These are phyloP conservation scores for Lynx canadensis DNA, from an alignment of 2,113 vertebrate species.

Conservation along the genomic window DNA sequence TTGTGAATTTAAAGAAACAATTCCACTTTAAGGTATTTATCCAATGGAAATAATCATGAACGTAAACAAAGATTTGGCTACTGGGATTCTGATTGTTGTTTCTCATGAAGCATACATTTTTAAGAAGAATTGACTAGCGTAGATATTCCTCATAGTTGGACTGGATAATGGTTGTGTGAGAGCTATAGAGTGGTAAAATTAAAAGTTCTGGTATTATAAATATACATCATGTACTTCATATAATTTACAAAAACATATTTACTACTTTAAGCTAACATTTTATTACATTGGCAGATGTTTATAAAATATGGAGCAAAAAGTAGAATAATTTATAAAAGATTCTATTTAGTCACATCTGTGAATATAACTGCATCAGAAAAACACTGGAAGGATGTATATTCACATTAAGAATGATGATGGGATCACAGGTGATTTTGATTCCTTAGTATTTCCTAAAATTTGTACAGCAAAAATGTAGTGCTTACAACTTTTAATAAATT, in stretches of 20 bases:
- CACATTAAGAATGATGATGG: not conserved
- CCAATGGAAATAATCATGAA: not conserved
- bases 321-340: constrained; percentile 14
- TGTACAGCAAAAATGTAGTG: not conserved
- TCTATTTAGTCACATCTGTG: not conserved
- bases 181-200: not conserved
- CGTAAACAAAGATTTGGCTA: not conserved
- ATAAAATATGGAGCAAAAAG: constrained; percentile 2
- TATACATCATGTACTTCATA: not conserved
- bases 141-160: not conserved
- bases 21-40: not conserved
- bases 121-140: not conserved
- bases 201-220: not conserved
- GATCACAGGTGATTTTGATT: not conserved
- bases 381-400: not conserved
- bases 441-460: not conserved
- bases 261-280: constrained; percentile 30
- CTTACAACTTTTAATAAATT: not conserved
- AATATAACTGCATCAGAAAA: not conserved
- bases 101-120: not conserved
- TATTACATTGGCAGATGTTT: not conserved
- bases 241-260: constrained; percentile 3
- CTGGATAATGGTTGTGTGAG: not conserved
- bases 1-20: not conserved
- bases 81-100: not conserved